phyloP scores from a whole-genome alignment of 1,140 invertebrate species.

The Cydia strobilella region DNA sequence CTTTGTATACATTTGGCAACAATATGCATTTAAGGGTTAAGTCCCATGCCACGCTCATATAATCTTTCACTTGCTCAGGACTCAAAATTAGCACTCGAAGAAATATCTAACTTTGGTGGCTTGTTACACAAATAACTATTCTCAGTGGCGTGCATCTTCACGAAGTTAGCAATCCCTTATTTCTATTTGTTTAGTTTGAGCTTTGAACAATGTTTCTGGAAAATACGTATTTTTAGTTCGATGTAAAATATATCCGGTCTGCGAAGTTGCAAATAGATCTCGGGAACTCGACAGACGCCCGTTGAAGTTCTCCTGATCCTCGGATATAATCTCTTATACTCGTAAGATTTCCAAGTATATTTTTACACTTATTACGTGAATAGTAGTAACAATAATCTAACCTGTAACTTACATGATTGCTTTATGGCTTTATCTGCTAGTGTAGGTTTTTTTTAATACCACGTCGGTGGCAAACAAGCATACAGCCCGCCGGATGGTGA shows the following conservation, averaged over 20 bases:
- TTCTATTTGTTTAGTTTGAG: conserved; percentile 36
- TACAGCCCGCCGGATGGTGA: no score
- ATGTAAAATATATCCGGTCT: conserved; percentile 43
- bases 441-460: no score
- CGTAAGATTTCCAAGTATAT: conserved; percentile 35
- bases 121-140: neutral
- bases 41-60: no score
- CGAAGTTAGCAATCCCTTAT: conserved; percentile 18
- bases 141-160: neutral
- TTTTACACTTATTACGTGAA: neutral
- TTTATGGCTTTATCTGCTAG: neutral
- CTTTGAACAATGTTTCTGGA: conserved; percentile 35
- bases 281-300: conserved; percentile 35
- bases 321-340: conserved; percentile 38
- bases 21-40: no score
- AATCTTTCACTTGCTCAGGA: no score
- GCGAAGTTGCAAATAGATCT: conserved; percentile 43
- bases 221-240: conserved; percentile 38
- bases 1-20: no score
- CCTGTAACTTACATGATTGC: no score
- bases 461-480: no score
- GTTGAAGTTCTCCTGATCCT: conserved; percentile 38
- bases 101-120: neutral
- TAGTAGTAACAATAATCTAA: no score
- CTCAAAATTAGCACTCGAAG: no score